These are phyloP conservation scores for Nomada ferruginata DNA, from an alignment of 2,888 invertebrate species.

Conservation along the genomic window DNA sequence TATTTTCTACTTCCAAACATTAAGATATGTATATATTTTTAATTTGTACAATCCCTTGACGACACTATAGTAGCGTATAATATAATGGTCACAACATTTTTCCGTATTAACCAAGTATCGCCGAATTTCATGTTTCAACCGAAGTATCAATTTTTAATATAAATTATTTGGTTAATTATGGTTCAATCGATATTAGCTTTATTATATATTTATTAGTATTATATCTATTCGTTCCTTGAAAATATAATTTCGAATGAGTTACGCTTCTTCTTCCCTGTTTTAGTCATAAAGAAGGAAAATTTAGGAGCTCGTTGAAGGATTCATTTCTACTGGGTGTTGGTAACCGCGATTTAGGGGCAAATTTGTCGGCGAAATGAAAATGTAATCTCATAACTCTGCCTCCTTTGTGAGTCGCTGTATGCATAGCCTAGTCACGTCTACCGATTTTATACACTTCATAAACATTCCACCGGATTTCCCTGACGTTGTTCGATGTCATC, in stretches of 20 bases:
- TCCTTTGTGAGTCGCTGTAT: slow-evolving; percentile 31
- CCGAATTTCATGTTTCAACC: neutral
- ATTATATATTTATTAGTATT: too few species aligned
- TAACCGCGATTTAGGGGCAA: slow-evolving; percentile 49
- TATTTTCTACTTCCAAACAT: too few species aligned
- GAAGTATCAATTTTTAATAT: slow-evolving; percentile 1
- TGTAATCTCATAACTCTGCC: slow-evolving; percentile 52
- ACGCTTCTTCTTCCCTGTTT: neutral
- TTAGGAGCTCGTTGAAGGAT: slow-evolving; percentile 38
- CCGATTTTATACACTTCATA: slow-evolving; percentile 62
- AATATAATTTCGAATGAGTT: neutral
- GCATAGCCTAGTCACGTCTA: slow-evolving; percentile 41
- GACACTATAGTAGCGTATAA: too few species aligned
- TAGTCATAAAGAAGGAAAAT: slow-evolving; percentile 20
- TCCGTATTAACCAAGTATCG: neutral
- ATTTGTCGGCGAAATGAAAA: slow-evolving; percentile 64
- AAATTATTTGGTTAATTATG: slow-evolving; percentile 15
- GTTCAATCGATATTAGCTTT: neutral
- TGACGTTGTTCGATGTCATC: slow-evolving; percentile 34
- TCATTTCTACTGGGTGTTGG: slow-evolving; percentile 14
- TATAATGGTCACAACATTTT: too few species aligned
- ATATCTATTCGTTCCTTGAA: too few species aligned
- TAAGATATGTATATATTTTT: too few species aligned
- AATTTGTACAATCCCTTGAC: too few species aligned
- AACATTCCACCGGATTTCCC: slow-evolving; percentile 58